Evolutionary conservation across 2,888 invertebrate genomes (phyloP), one percentile per base, ranked within the genome.

Genomic region (Lepidocyrtoides sp.): DNA sequence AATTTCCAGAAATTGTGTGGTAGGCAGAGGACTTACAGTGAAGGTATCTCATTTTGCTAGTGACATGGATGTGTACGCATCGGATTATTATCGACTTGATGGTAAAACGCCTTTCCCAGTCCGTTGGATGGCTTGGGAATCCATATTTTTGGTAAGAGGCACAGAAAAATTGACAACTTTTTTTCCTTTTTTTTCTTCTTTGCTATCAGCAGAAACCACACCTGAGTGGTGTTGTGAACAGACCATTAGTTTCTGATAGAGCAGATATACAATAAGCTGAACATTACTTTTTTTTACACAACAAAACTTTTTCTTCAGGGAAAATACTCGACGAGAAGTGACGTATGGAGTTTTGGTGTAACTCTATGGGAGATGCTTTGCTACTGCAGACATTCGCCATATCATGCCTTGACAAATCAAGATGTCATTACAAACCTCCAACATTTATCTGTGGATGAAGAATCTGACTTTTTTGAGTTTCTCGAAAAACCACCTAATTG

Each of bases 341-440:
- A 98, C 95, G 98, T 98, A 0, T 98, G 98, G 98, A 97, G 98
- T n/a, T 98, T 98, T 95, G 98, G 97, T 0, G 97, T 98, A 23
- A 98, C 98, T 0, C 95, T 98, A 72, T 98, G 98, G 97, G 98
- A 98, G 95, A 97, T 98, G 90, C 96, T 98, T 94, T 97, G 97
- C 12, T 96, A 97, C 86, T 97, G 98, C 93, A 96, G 97, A 75
- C 96, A 97, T 82, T 96, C 97, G 91, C 98, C 98, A 0, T 98
- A 97, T 95, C 97, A 97, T 89, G 96, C 97, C 92, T 95, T 98
- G 93, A 96, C 96, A 17, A 98, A 98, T 95, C 96, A 96, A 85
- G 97, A 98, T 96, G 97, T 98, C 79, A 96, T 98, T 93, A 97
- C 97, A 94, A 98, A 98, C 95, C 90, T 94, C 4, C 89, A 93